Evolutionary conservation across 2,797 vertebrate species (phyloP).

Genomic region (Caiman crocodilus): DNA sequence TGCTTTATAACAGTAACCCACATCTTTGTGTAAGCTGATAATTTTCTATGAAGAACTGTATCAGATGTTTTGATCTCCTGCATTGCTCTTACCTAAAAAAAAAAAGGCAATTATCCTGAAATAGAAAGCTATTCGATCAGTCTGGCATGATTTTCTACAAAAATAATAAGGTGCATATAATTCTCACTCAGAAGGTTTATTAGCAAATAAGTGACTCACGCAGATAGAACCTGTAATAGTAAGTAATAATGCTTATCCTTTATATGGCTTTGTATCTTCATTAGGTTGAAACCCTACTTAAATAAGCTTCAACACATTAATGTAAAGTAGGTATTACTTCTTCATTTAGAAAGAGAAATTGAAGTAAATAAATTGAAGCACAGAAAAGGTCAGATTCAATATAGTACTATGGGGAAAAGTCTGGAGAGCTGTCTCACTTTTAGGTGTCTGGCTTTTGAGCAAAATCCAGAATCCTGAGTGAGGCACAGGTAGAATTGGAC

Average conservation of each 20-base stretch:
- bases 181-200: background rate
- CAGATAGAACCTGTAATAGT: background rate
- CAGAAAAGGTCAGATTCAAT: background rate
- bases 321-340: background rate
- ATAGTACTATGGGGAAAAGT: background rate
- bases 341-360: background rate
- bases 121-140: background rate
- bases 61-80: conserved; percentile 31
- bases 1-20: too few relatives aligned
- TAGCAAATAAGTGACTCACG: background rate
- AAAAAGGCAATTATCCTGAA: background rate
- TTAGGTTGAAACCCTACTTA: background rate
- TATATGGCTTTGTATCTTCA: background rate
- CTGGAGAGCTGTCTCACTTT: background rate
- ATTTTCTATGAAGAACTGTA: conserved; percentile 18
- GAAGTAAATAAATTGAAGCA: background rate
- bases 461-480: too few relatives aligned
- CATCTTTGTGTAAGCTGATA: too few relatives aligned
- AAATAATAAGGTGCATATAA: background rate
- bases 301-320: background rate
- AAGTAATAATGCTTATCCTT: background rate
- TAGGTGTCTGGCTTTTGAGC: background rate
- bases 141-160: background rate
- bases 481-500: too few relatives aligned
- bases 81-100: background rate